Base-by-base conservation (phyloP, 2,797 vertebrate species). In the Gephyroberyx darwinii region DNA sequence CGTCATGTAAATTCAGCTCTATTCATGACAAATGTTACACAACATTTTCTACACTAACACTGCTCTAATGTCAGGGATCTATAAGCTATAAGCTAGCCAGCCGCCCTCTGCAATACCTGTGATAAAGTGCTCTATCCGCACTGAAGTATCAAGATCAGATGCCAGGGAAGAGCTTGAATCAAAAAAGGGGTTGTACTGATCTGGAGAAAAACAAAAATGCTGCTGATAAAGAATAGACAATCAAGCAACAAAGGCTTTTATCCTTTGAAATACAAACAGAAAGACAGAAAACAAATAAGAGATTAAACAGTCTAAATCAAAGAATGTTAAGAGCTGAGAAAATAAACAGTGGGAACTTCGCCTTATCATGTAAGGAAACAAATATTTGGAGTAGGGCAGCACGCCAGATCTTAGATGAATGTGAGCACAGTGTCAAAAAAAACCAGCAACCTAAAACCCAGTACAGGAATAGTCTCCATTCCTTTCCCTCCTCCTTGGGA, bases 181-280 rank as follows among this genome's bases (percentile, higher is more conserved):
- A 93, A 90, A 89, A 92, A 93, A 92, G 35, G 90, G 92, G 90
- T 89, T 93, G 90, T 88, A 93, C 93, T 83, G 84, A 95, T 94
- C 92, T 95, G 89, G 83, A 90, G 84, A 89, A 90, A 91, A 87
- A 93, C 59, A 52, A 71, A 69, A 80, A 65, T 7, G 26, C 26
- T n/a, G 66, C 73, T 67, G 37, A 63, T 65, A 22, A 47, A 75
- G 74, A 82, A 58, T 47, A 8, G 50, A 72, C 45, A 71, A 43
- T 59, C 26, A 73, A 57, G 66, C 66, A 81, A 56, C 41, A 63
- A 68, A 75, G 67, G 61, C 39, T 14, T 59, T 17, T 26, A 35
- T 30, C 5, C 31, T 75, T 81, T 58, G 33, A 69, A 68, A 62
- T 45, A 45, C 41, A 72, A 80, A 68, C 48, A 75, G 1, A 72